phyloP scores from a whole-genome alignment of 92 coral and sea anemone genomes.

The Paramuricea clavata region DNA sequence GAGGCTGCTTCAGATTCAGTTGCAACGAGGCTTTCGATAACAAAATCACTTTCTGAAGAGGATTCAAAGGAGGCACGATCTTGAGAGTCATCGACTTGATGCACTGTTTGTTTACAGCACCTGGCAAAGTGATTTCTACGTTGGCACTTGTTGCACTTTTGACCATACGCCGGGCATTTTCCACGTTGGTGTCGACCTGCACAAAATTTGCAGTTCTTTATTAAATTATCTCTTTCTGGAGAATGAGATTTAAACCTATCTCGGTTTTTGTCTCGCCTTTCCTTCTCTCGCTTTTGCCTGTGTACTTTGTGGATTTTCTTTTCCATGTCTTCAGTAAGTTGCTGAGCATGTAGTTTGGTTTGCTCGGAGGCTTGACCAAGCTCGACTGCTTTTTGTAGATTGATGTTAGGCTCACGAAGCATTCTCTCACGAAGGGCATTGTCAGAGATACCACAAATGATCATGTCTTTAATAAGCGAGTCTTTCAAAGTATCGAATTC shows the following conservation, averaged over 20 bases:
- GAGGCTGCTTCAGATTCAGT: slow-evolving; percentile 4
- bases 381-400: slow-evolving; percentile 53
- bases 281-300: background rate
- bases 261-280: background rate
- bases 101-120: slow-evolving; percentile 39
- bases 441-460: slow-evolving; percentile 53
- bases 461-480: slow-evolving; percentile 59
- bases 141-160: slow-evolving; percentile 40
- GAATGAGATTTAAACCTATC: background rate
- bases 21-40: background rate
- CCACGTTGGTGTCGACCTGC: slow-evolving; percentile 52
- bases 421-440: slow-evolving; percentile 41
- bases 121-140: slow-evolving; percentile 56
- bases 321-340: slow-evolving; percentile 41
- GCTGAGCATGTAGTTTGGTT: slow-evolving; percentile 60
- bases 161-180: slow-evolving; percentile 59
- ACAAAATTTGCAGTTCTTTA: slow-evolving; percentile 58
- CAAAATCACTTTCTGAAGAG: slow-evolving; percentile 5
- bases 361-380: slow-evolving; percentile 65
- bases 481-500: slow-evolving; percentile 56
- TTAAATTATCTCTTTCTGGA: background rate
- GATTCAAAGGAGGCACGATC: slow-evolving; percentile 14
- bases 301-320: slow-evolving; percentile 11
- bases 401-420: slow-evolving; percentile 47
- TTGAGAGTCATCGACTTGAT: slow-evolving; percentile 11